Conservation (phyloP, 2,797 vertebrate genomes). For the Champsocephalus esox region DNA sequence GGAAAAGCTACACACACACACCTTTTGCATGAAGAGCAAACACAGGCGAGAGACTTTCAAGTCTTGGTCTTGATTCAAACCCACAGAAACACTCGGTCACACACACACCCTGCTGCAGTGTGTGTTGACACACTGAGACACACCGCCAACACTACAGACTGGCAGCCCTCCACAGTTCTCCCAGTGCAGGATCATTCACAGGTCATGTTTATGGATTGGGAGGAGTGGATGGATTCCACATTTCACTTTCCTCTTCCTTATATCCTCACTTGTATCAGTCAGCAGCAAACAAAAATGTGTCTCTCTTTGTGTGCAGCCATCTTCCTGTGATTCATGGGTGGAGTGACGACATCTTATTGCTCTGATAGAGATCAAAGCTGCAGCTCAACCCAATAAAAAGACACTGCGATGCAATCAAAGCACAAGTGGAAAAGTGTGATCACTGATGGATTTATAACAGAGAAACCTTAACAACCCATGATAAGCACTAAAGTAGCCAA, state of each 20-base stretch:
- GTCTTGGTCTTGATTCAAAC: slow-evolving; percentile 64
- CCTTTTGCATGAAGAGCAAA: slow-evolving; percentile 77
- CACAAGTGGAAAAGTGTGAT: slow-evolving; percentile 46
- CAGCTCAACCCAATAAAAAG: slow-evolving; percentile 44
- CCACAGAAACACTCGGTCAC: slow-evolving; percentile 48
- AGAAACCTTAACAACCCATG: slow-evolving; percentile 17
- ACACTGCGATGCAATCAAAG: slow-evolving; percentile 78
- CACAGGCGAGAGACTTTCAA: slow-evolving; percentile 67
- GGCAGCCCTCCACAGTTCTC: slow-evolving; percentile 67
- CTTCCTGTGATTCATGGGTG: slow-evolving; percentile 57
- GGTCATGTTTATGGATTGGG: slow-evolving; percentile 90
- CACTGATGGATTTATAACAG: slow-evolving; percentile 58
- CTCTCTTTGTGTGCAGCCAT: slow-evolving; percentile 13
- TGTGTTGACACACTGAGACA: slow-evolving; percentile 65
- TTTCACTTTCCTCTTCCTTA: slow-evolving; percentile 77
- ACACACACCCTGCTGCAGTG: slow-evolving; percentile 34
- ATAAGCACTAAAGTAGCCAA: slow-evolving; percentile 28
- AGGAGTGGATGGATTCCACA: slow-evolving; percentile 73
- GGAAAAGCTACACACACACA: slow-evolving; percentile 72
- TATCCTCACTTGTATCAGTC: slow-evolving; percentile 48
- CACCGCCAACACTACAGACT: slow-evolving; percentile 71
- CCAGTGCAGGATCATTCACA: slow-evolving; percentile 73
- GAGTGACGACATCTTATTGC: slow-evolving; percentile 60
- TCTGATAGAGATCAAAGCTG: slow-evolving; percentile 66
- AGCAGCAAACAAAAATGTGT: slow-evolving; percentile 32